Evolutionary conservation across 2,113 vertebrate species (phyloP).

Genomic region (Coreoperca whiteheadi): DNA sequence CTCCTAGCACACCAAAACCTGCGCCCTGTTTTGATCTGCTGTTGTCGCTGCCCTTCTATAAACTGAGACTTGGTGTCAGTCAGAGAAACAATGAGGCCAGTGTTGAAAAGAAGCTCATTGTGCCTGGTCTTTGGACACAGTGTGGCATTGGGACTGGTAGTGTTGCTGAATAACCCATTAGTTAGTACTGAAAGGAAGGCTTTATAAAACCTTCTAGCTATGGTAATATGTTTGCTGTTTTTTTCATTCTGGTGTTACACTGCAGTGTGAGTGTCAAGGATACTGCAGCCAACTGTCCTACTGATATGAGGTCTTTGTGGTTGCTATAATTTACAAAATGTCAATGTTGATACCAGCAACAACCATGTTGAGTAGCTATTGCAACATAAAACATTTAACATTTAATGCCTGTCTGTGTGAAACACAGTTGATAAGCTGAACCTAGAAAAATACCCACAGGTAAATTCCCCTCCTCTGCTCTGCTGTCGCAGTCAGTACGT

Average conservation of each 20-base stretch:
- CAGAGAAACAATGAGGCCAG: conserved; percentile 67
- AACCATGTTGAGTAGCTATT: neutral
- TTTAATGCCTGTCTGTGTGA: neutral
- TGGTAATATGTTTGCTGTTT: conserved; percentile 28
- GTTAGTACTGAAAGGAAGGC: conserved; percentile 55
- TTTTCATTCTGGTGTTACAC: conserved; percentile 2
- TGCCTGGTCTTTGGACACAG: conserved; percentile 59
- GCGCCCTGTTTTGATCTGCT: conserved; percentile 24
- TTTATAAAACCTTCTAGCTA: conserved; percentile 49
- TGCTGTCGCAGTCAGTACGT: neutral
- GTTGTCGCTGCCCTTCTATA: conserved; percentile 22
- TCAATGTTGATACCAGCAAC: neutral
- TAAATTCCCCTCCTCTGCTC: neutral
- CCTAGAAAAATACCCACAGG: neutral
- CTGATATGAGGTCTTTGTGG: conserved; percentile 36
- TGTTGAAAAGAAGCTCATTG: conserved; percentile 68
- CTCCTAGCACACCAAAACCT: neutral
- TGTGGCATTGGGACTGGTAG: conserved; percentile 57
- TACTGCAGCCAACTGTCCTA: conserved; percentile 6
- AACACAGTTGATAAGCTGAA: neutral
- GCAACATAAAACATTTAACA: neutral
- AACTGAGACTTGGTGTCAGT: conserved; percentile 51
- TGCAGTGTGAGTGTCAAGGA: conserved; percentile 1
- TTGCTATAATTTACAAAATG: conserved; percentile 9
- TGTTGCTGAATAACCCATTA: conserved; percentile 73